Base-by-base conservation (phyloP, 1,140 invertebrate species). In the Drosophila funebris region DNA sequence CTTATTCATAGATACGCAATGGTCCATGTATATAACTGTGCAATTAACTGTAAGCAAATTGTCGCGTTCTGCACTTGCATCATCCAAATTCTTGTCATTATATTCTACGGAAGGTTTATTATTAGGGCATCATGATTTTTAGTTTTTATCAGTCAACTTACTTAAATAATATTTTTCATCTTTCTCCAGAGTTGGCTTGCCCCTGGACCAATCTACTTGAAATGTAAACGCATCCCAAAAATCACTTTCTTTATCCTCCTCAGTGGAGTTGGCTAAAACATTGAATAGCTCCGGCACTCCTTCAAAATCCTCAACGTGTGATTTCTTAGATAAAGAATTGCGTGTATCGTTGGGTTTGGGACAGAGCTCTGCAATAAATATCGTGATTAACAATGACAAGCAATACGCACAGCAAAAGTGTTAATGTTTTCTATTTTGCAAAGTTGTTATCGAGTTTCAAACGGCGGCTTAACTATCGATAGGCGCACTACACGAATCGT, bases 1-100 rank as follows among this genome's bases (percentile, higher is more conserved):
- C 90, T 98, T 98, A 84, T 95, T 95, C 93, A 95, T 95, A 2
- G 97, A 97, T 93, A 96, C 96, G 91, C 98, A 99, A 81, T 97
- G 95, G 16, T 96, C 95, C 95, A 98, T 95, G 92, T 96, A 99
- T 1, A 96, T 97, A 0, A 99, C 97, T 5, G 97, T 98, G 91
- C 98, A 99, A 92, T 99, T 98, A 0, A 96, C 93, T 3, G 96
- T 96, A 54, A 96, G 93, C 61, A 90, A 73, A 29, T 88, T 82
- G 5, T 68, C 93, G 90, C 87, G 96, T 63, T 83, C 87, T 54
- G 82, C 77, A 11, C 73, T 41, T 4, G 74, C 76, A 27, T 79
- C 80, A 20, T 90, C 88, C 14, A 89, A 61, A 48, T 89, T 82
- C 44, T 87, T 88, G 27, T 91, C 90, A 48, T 90, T 90, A n/a